Conservation (phyloP, 2,113 vertebrate species). For the Cottus gobio region DNA sequence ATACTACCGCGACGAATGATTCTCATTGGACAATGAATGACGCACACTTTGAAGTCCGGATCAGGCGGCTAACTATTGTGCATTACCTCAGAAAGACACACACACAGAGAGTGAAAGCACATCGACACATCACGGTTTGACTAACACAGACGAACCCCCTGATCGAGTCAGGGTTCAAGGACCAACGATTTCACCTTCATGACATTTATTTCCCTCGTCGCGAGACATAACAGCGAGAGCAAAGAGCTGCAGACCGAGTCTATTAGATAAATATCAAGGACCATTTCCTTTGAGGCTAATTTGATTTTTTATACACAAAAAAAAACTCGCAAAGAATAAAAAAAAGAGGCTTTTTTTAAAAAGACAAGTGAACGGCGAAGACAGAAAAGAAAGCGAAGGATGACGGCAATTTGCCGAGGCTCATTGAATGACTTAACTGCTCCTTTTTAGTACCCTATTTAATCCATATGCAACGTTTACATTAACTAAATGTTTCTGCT, state of each 20-base stretch:
- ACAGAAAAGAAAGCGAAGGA: neutral
- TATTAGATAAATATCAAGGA: slow-evolving; percentile 32
- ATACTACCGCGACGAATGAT: slow-evolving; percentile 36
- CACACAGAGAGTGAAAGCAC: slow-evolving; percentile 55
- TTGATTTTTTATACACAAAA: slow-evolving; percentile 46
- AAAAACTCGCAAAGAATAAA: too few species aligned
- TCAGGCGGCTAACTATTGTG: slow-evolving; percentile 38
- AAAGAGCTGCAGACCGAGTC: slow-evolving; percentile 18
- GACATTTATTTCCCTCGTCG: slow-evolving; percentile 13
- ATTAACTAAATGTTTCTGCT: slow-evolving; percentile 20
- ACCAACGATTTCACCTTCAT: slow-evolving; percentile 49
- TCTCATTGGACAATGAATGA: slow-evolving; percentile 54
- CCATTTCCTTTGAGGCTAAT: slow-evolving; percentile 40
- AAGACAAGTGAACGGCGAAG: slow-evolving; percentile 9
- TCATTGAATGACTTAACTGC: slow-evolving; percentile 8
- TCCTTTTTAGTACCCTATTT: slow-evolving; percentile 7
- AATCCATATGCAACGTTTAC: neutral
- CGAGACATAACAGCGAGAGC: slow-evolving; percentile 36
- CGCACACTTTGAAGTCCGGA: slow-evolving; percentile 21
- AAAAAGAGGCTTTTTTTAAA: slow-evolving; percentile 24
- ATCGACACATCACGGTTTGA: slow-evolving; percentile 65
- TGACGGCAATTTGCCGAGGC: slow-evolving; percentile 12
- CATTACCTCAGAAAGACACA: slow-evolving; percentile 50
- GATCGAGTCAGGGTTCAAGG: slow-evolving; percentile 54
- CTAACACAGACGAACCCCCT: slow-evolving; percentile 51